phyloP scores from a whole-genome alignment of 2,113 vertebrate genomes.

The Leptosomus discolor region DNA sequence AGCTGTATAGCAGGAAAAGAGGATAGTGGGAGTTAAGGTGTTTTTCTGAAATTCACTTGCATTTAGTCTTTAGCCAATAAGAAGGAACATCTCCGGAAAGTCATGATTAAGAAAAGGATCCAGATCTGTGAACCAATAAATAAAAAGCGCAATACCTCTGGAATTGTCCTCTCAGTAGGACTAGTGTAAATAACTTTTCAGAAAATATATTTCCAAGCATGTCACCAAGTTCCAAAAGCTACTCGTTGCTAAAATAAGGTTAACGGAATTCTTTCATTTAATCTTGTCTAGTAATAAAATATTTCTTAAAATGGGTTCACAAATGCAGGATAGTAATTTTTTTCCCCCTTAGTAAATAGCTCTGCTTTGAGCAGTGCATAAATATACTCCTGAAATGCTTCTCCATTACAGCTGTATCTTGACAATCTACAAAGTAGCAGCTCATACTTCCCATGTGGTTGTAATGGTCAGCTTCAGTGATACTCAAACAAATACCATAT shows the following conservation, averaged over 20 bases:
- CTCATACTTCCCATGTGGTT: not conserved
- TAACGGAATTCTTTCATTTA: not conserved
- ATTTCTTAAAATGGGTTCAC: not conserved
- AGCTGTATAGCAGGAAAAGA: not conserved
- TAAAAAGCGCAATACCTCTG: not conserved
- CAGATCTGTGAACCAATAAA: not conserved
- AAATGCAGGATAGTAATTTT: not conserved
- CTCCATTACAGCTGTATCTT: not conserved
- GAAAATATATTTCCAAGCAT: not conserved
- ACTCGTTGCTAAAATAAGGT: not conserved
- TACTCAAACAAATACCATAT: not conserved
- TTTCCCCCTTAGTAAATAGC: not conserved
- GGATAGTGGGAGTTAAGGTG: not conserved
- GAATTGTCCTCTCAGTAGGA: not conserved
- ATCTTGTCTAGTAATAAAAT: not conserved
- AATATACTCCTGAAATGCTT: not conserved
- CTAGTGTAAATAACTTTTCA: not conserved
- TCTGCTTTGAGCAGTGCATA: not conserved
- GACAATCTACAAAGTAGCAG: not conserved
- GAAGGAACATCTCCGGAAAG: not conserved
- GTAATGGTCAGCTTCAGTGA: not conserved
- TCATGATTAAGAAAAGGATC: not conserved
- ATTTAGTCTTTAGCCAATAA: not conserved
- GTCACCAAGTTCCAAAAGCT: not conserved
- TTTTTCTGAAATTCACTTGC: not conserved